These are phyloP conservation scores for Pristionchus pacificus DNA, from an alignment of 1,140 invertebrate species.

Conservation along the genomic window DNA sequence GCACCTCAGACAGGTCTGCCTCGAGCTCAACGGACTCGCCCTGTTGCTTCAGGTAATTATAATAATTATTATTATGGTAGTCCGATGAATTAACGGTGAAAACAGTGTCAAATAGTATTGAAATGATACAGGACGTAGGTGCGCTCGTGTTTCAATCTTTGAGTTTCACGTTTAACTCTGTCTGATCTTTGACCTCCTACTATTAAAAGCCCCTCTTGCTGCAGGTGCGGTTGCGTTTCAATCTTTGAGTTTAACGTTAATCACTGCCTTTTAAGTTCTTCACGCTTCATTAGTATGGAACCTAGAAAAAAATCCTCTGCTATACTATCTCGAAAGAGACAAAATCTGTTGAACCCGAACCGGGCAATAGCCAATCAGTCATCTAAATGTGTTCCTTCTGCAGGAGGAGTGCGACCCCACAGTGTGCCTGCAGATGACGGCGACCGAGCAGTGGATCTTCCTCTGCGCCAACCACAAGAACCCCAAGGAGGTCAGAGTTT, in stretches of 20 bases:
- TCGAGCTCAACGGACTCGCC: conserved; percentile 95
- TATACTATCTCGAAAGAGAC: too few species aligned
- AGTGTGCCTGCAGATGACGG: conserved; percentile 97
- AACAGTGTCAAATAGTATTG: too few species aligned
- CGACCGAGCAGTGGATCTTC: conserved; percentile 99
- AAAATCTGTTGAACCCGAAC: too few species aligned
- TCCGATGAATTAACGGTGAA: too few species aligned
- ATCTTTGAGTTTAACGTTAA: background rate
- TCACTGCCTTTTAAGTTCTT: too few species aligned
- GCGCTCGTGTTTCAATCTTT: conserved; percentile 2
- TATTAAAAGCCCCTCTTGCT: conserved; percentile 5
- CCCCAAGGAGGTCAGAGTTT: conserved; percentile 75
- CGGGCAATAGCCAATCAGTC: background rate
- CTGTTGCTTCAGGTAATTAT: conserved; percentile 68
- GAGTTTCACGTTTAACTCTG: background rate
- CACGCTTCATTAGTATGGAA: too few species aligned
- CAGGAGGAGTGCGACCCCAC: conserved; percentile 92
- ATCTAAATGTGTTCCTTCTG: conserved; percentile 57
- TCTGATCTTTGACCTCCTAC: conserved; percentile 8
- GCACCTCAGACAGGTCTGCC: conserved; percentile 82
- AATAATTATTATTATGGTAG: too few species aligned
- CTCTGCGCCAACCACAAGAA: conserved; percentile 99
- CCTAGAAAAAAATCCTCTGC: too few species aligned
- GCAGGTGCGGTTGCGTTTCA: background rate
- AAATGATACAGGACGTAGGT: too few species aligned